Evolutionary conservation across 2,888 invertebrate species (phyloP).

Genomic region (Eretmocerus hayati): DNA sequence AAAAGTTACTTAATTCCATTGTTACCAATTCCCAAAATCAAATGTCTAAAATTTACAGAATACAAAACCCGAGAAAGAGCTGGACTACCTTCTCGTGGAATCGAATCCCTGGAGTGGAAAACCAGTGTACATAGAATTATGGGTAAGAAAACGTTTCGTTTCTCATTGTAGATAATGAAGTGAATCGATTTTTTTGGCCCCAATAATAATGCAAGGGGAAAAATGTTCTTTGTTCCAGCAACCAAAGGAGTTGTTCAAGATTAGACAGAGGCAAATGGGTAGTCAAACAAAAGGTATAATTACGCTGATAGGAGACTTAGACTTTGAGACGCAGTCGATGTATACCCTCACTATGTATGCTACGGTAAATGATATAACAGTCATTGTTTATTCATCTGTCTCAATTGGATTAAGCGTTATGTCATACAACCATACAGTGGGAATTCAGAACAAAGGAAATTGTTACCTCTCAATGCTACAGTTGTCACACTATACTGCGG

Average conservation of each 20-base stretch:
- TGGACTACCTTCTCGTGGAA: constrained; percentile 74
- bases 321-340: constrained; percentile 84
- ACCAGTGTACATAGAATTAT: constrained; percentile 74
- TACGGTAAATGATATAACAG: constrained; percentile 70
- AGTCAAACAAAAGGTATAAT: constrained; percentile 76
- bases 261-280: constrained; percentile 67
- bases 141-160: constrained; percentile 53
- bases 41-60: constrained; percentile 51
- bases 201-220: no score
- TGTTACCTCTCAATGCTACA: no score
- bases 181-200: constrained; percentile 2
- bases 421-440: no score
- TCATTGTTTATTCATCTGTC: no score
- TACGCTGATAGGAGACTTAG: constrained; percentile 68
- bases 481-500: no score
- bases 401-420: no score
- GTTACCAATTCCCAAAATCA: neutral
- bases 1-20: no score
- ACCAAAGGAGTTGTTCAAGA: constrained; percentile 59
- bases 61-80: constrained; percentile 67
- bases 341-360: constrained; percentile 81
- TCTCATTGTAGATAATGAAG: neutral
- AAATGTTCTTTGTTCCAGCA: constrained; percentile 29
- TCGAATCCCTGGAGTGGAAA: constrained; percentile 73
- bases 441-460: no score